These are phyloP conservation scores for Otis tarda DNA, from an alignment of 2,113 vertebrate species.

Conservation along the genomic window DNA sequence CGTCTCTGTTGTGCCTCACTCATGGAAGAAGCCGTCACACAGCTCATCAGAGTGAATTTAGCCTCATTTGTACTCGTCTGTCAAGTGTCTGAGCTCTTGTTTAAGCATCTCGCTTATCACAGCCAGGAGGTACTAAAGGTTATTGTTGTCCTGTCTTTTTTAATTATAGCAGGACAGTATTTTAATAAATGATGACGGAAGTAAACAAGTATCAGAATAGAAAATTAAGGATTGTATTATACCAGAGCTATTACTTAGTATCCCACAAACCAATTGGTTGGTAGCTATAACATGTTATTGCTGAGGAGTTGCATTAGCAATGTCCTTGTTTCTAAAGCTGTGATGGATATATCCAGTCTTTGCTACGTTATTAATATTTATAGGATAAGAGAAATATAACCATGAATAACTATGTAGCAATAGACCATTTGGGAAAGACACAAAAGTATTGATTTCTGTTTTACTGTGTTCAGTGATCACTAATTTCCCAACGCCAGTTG, in stretches of 20 bases:
- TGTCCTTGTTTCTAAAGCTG: slow-evolving; percentile 4
- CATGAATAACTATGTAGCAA: background rate
- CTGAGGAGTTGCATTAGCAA: slow-evolving; percentile 5
- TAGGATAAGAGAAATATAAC: background rate
- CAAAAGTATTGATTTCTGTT: slow-evolving; percentile 32
- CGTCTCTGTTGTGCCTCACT: background rate
- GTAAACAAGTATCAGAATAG: slow-evolving; percentile 24
- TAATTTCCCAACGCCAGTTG: background rate
- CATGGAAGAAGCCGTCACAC: background rate
- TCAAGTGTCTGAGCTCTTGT: slow-evolving; percentile 7
- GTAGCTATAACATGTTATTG: background rate
- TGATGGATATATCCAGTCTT: background rate
- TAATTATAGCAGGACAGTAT: background rate
- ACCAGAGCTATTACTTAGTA: background rate
- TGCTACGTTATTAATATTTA: slow-evolving; percentile 34
- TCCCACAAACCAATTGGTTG: background rate
- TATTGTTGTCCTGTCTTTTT: slow-evolving; percentile 40
- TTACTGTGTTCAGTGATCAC: slow-evolving; percentile 6
- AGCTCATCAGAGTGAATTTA: slow-evolving; percentile 44
- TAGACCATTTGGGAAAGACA: background rate
- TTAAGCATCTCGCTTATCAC: background rate
- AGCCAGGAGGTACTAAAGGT: background rate
- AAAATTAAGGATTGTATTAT: slow-evolving; percentile 15
- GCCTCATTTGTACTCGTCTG: slow-evolving; percentile 27
- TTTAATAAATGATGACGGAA: slow-evolving; percentile 35